These are phyloP conservation scores for Clarias magur DNA, from an alignment of 2,113 vertebrate species.

Conservation along the genomic window DNA sequence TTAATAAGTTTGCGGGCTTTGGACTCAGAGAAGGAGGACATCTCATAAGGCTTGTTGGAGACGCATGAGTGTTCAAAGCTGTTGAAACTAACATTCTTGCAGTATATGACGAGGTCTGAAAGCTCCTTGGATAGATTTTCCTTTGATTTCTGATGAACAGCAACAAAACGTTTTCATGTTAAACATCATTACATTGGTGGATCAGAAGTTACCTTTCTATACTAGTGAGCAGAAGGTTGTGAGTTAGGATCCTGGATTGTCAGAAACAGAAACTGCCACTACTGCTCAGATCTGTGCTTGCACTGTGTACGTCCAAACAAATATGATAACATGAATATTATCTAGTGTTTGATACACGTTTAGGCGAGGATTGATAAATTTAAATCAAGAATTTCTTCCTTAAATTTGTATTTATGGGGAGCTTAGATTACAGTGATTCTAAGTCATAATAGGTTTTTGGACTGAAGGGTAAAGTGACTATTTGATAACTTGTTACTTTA, in stretches of 20 bases:
- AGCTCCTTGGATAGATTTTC: constrained; percentile 78
- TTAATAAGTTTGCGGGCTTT: constrained; percentile 83
- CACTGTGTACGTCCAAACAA: background rate
- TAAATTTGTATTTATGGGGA: background rate
- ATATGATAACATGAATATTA: background rate
- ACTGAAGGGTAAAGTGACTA: background rate
- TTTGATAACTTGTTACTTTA: background rate
- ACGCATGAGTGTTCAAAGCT: constrained; percentile 78
- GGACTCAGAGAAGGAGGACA: constrained; percentile 88
- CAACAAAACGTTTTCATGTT: constrained; percentile 1
- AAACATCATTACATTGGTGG: background rate
- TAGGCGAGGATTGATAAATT: background rate
- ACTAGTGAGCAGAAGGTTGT: background rate
- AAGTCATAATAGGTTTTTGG: background rate
- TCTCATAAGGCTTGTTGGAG: constrained; percentile 79
- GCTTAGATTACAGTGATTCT: background rate
- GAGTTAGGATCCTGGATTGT: background rate
- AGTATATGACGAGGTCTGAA: constrained; percentile 89
- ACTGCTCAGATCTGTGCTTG: background rate
- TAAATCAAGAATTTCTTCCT: background rate
- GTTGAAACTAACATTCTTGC: constrained; percentile 84
- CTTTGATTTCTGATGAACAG: constrained; percentile 72
- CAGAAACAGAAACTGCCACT: background rate
- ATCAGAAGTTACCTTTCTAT: background rate
- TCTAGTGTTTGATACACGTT: background rate